These are phyloP conservation scores for Pygoscelis antarcticus DNA, from an alignment of 2,113 vertebrate species.

Conservation along the genomic window DNA sequence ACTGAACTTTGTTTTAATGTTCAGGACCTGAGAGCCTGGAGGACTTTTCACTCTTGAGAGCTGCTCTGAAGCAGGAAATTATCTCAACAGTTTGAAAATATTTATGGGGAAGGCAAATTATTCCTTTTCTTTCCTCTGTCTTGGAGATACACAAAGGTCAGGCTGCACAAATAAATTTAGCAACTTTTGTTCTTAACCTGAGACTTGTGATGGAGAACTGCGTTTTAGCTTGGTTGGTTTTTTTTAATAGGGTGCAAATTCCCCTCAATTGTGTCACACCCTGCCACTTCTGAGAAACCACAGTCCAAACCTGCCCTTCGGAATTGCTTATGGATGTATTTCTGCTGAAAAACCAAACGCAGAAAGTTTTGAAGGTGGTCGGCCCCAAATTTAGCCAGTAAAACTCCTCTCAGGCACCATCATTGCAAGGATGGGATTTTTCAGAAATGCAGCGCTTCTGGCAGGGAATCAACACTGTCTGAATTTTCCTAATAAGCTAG, in stretches of 20 bases:
- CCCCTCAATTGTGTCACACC: background rate
- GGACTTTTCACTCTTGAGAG: background rate
- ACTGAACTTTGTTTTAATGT: background rate
- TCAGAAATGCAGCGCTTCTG: background rate
- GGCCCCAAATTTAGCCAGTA: background rate
- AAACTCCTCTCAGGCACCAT: background rate
- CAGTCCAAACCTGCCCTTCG: background rate
- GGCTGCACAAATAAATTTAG: background rate
- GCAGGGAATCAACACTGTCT: background rate
- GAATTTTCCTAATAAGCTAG: background rate
- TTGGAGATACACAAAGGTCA: background rate
- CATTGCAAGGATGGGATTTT: background rate
- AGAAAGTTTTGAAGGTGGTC: background rate
- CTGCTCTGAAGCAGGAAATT: background rate
- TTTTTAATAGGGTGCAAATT: background rate
- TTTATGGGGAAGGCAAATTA: background rate
- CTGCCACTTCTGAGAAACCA: background rate
- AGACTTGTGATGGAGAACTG: background rate
- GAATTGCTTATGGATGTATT: background rate
- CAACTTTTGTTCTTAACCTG: background rate
- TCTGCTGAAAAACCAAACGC: background rate
- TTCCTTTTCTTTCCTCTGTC: background rate
- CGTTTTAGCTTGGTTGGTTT: background rate
- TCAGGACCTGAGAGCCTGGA: background rate
- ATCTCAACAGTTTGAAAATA: background rate